Base-by-base conservation (phyloP, 2,113 vertebrate genomes). In the Tylochromis polylepis region DNA sequence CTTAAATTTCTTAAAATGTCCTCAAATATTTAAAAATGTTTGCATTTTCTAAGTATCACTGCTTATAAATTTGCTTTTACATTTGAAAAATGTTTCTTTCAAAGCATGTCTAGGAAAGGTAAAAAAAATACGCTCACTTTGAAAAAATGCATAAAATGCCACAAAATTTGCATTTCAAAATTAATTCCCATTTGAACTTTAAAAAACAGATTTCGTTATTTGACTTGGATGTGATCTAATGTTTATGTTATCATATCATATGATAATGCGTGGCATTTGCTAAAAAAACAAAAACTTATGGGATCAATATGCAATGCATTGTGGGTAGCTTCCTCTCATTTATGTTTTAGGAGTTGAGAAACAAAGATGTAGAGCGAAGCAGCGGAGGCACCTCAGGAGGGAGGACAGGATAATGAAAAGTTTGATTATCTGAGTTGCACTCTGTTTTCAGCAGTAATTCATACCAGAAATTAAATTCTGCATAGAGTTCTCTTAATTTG, bases 401-500 rank as follows among this genome's bases (percentile, higher is more conserved):
- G 97, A 96, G 93, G 93, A 93, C 93, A 91, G 91, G 96, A 97
- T 98, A 98, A 99, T 98, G 97, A 97, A 97, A 98, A 97, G 97
- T 98, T 97, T 97, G 96, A 97, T 97, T 97, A 97, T 97, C 96
- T 95, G 96, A 97, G 97, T 96, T 96, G 96, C 97, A 96, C 95
- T 96, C 93, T 96, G 96, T 97, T 98, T 97, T 94, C 87, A 95
- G 89, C 97, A 97, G 97, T 97, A 97, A 98, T 97, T 97, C 97
- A 97, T 96, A 96, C 93, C 93, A 97, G 97, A 97, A 98, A 97
- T 97, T 97, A 97, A 97, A 98, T 97, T 97, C 97, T 96, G 96
- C 96, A 95, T 97, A 97, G 96, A 97, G 96, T 97, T 97, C 97
- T 97, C 96, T 96, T 97, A 97, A 98, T 98, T 98, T 97, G 95